Evolutionary conservation across 2,113 vertebrate species (phyloP).

Genomic region (Grantiella picta): DNA sequence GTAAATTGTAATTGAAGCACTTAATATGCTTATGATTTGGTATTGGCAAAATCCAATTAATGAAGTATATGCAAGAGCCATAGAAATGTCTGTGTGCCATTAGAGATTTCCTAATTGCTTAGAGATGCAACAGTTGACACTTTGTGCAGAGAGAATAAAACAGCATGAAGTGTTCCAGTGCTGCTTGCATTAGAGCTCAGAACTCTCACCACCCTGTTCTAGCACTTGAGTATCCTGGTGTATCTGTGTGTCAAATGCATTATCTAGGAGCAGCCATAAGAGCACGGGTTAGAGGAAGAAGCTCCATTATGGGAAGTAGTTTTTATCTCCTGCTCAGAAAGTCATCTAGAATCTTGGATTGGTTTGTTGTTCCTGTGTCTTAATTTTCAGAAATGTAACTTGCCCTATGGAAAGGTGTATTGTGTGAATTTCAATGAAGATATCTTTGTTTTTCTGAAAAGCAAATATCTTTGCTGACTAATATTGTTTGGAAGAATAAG

Average conservation of each 20-base stretch:
- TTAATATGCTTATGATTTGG: background rate
- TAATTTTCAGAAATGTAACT: background rate
- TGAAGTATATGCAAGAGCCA: background rate
- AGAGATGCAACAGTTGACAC: background rate
- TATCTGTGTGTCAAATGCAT: background rate
- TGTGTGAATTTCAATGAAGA: background rate
- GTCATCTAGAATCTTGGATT: background rate
- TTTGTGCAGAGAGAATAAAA: background rate
- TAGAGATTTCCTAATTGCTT: background rate
- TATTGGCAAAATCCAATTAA: background rate
- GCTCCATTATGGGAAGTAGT: background rate
- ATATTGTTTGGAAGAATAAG: background rate
- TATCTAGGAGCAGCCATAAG: background rate
- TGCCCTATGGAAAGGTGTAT: background rate
- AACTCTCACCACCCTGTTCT: background rate
- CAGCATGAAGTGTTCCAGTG: background rate
- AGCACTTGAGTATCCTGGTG: accelerated
- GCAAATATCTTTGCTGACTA: background rate
- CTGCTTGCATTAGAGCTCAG: background rate
- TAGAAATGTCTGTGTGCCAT: background rate
- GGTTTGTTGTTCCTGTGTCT: background rate
- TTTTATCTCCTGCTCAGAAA: background rate
- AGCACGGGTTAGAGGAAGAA: background rate
- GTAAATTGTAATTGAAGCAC: background rate
- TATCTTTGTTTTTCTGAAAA: background rate